Evolutionary conservation across 2,888 invertebrate species (phyloP).

Genomic region (Cheilosia scutellata): DNA sequence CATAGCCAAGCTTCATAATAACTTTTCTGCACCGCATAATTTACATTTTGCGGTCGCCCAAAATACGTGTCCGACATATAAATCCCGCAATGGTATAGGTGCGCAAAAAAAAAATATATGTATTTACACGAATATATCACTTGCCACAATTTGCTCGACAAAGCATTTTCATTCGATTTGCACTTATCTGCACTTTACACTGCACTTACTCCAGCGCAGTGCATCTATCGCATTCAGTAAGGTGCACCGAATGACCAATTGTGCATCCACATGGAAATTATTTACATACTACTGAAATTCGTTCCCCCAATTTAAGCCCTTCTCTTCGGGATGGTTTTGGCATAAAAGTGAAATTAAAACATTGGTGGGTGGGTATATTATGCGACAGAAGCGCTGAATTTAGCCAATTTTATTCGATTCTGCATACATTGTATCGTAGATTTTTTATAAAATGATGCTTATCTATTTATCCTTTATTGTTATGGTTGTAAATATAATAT

Average conservation of each 20-base stretch:
- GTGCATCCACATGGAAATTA: slow-evolving; percentile 83
- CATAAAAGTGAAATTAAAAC: slow-evolving; percentile 28
- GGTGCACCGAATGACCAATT: slow-evolving; percentile 75
- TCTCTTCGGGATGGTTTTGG: not conserved
- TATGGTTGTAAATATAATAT: not conserved
- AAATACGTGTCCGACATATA: slow-evolving; percentile 70
- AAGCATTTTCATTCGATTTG: slow-evolving; percentile 74
- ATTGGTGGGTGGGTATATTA: slow-evolving; percentile 18
- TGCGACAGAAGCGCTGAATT: not conserved
- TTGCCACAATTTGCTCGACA: slow-evolving; percentile 67
- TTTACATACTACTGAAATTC: slow-evolving; percentile 79
- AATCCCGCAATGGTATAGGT: slow-evolving; percentile 41
- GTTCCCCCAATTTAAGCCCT: slow-evolving; percentile 28
- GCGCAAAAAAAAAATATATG: not conserved
- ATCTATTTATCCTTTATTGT: not conserved
- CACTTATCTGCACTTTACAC: slow-evolving; percentile 83
- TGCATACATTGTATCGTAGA: slow-evolving; percentile 10
- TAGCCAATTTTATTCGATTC: slow-evolving; percentile 12
- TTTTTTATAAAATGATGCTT: not conserved
- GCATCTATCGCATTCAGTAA: slow-evolving; percentile 61
- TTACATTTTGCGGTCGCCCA: slow-evolving; percentile 67
- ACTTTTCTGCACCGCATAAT: slow-evolving; percentile 62
- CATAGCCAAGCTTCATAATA: slow-evolving; percentile 49
- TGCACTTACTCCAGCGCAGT: slow-evolving; percentile 81
- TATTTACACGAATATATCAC: slow-evolving; percentile 70